Base-by-base conservation (phyloP, 2,888 invertebrate species). In the Ochropacha duplaris region DNA sequence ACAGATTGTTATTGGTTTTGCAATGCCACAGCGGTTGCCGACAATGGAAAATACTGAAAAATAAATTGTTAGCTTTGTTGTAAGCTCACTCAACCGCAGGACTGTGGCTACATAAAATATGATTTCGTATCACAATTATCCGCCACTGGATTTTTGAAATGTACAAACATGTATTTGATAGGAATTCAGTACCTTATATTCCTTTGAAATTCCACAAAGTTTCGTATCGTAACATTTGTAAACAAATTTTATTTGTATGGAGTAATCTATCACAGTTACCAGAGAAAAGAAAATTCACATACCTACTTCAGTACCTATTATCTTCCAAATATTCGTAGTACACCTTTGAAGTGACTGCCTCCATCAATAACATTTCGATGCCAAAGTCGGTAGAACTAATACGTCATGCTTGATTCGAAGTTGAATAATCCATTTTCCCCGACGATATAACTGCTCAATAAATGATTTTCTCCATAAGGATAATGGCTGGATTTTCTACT, bases 1-100 rank as follows among this genome's bases (percentile, higher is more conserved):
- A 81, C 81, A 79, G 79, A 84, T 84, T 84, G 83, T 81, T 83
- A 79, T 85, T 83, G 80, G 78, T 79, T 83, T 79, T 74, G 69
- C 67, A 69, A 71, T 66, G 74, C 68, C 70, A 68, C 71, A 59
- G 61, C 65, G 70, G 69, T 55, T 64, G 55, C 71, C 61, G 65
- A 74, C 71, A 72, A 72, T 66, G 65, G 69, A 66, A 69, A 76
- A 74, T 76, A 72, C 72, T 77, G 71, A 72, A 77, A 78, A 79
- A 76, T 73, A 73, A 76, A 76, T 73, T 73, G 73, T 73, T 73
- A 67, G 69, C 71, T 73, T 77, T 73, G 71, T 73, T 61, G 57
- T 51, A 61, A 66, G 54, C 62, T 57, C 54, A 58, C 57, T 39
- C 11, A 22, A 14, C 52, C 52, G 31, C 52, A 31, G 19, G 34